A percentile compares a stretch with the other conserved stretches of the same genome.
These are phyloP conservation scores for Pantala flavescens DNA, from an alignment of 1,140 invertebrate species.

Conservation along the genomic window DNA sequence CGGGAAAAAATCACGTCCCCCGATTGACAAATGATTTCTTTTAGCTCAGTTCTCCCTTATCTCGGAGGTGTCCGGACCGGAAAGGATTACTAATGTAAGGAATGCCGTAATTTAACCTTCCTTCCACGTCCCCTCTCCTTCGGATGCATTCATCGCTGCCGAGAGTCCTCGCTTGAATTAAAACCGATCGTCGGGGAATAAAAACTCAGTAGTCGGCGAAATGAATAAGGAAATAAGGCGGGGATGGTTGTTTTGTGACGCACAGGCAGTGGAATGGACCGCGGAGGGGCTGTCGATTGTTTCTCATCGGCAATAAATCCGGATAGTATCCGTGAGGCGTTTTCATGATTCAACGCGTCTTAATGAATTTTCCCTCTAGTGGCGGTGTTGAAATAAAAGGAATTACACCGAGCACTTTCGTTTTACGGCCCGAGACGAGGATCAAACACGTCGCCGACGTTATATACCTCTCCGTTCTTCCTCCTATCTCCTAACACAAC, in stretches of 20 bases:
- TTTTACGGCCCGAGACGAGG: not conserved
- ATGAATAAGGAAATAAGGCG: not conserved
- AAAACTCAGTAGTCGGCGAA: not conserved
- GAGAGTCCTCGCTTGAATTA: not conserved
- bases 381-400: slow-evolving; percentile 4
- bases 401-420: slow-evolving; percentile 1
- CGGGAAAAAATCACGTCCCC: not conserved
- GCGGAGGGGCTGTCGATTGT: not conserved
- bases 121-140: not conserved
- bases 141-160: not conserved
- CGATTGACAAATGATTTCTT: slow-evolving; percentile 3
- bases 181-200: not conserved
- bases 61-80: not conserved
- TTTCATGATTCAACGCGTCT: not conserved
- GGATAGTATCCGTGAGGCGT: not conserved
- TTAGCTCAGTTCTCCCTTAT: not conserved
- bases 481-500: not conserved
- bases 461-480: not conserved
- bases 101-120: slow-evolving; percentile 7
- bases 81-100: slow-evolving; percentile 3
- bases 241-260: not conserved
- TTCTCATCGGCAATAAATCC: not conserved
- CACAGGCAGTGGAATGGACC: no score
- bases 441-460: not conserved
- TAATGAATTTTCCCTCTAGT: not conserved